These are phyloP conservation scores for Babylonia areolata DNA, from an alignment of 1,140 invertebrate genomes.

Conservation along the genomic window DNA sequence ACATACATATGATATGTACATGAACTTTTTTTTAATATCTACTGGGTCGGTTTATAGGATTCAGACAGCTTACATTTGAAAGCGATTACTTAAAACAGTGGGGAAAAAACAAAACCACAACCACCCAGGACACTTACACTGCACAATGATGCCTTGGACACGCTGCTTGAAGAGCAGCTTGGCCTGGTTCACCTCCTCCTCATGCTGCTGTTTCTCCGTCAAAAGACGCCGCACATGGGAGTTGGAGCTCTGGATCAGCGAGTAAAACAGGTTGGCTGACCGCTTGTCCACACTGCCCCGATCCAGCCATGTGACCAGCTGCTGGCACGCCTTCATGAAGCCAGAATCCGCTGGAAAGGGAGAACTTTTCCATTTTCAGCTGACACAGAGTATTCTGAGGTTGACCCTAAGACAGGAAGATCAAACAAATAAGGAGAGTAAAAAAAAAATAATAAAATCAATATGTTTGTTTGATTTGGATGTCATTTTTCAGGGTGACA, in stretches of 20 bases:
- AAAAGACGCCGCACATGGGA: conserved; percentile 90
- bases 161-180: conserved; percentile 80
- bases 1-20: too few relatives aligned
- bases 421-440: background rate
- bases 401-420: too few relatives aligned
- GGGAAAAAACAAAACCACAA: background rate
- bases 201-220: conserved; percentile 88
- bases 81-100: background rate
- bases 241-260: conserved; percentile 95
- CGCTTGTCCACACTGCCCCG: conserved; percentile 92
- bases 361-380: background rate
- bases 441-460: background rate
- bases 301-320: conserved; percentile 85
- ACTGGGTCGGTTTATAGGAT: too few relatives aligned
- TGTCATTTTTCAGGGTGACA: too few relatives aligned
- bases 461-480: background rate
- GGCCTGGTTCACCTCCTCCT: conserved; percentile 89
- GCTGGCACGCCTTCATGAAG: conserved; percentile 74
- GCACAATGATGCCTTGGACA: conserved; percentile 66
- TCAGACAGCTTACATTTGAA: too few relatives aligned
- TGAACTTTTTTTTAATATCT: too few relatives aligned
- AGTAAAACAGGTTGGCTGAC: conserved; percentile 93
- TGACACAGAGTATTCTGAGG: background rate
- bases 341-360: conserved; percentile 76
- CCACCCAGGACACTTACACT: conserved; percentile 65